Percentiles rank a stretch among this genome's conserved stretches.
Evolutionary conservation across 1,140 invertebrate genomes (phyloP).

Genomic region (Zaprionus tsacasi): DNA sequence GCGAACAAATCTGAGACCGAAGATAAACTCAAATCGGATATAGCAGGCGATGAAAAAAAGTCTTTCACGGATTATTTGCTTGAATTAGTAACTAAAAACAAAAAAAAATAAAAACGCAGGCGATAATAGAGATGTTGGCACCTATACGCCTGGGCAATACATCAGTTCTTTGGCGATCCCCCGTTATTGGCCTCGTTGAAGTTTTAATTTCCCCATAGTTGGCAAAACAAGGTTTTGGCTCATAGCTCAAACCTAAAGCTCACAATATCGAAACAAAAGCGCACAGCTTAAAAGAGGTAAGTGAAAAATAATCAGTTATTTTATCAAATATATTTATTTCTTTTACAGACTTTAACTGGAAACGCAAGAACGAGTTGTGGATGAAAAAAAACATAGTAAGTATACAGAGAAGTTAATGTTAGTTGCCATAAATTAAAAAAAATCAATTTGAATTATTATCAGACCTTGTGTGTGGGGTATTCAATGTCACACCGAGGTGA

Average conservation of each 20-base stretch:
- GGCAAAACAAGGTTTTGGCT: slow-evolving; percentile 12
- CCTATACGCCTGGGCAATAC: neutral
- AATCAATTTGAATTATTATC: slow-evolving; percentile 23
- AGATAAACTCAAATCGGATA: neutral
- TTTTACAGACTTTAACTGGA: neutral
- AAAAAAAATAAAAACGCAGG: neutral
- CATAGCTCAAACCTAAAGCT: neutral
- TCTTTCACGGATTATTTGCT: slow-evolving; percentile 14
- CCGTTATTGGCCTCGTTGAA: neutral
- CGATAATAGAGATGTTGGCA: slow-evolving; percentile 15
- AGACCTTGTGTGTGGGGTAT: slow-evolving; percentile 6
- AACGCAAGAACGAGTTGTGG: neutral
- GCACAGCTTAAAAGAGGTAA: neutral
- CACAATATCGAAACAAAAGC: neutral
- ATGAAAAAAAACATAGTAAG: neutral
- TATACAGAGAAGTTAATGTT: neutral
- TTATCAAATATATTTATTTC: neutral
- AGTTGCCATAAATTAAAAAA: neutral
- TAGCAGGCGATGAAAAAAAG: neutral
- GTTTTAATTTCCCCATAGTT: slow-evolving; percentile 36
- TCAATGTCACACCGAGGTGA: slow-evolving; percentile 70
- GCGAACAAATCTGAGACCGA: neutral
- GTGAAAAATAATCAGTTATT: neutral
- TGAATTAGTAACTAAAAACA: neutral
- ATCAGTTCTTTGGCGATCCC: neutral